Conservation (phyloP, 2,113 vertebrate genomes). For the Carassius auratus region DNA sequence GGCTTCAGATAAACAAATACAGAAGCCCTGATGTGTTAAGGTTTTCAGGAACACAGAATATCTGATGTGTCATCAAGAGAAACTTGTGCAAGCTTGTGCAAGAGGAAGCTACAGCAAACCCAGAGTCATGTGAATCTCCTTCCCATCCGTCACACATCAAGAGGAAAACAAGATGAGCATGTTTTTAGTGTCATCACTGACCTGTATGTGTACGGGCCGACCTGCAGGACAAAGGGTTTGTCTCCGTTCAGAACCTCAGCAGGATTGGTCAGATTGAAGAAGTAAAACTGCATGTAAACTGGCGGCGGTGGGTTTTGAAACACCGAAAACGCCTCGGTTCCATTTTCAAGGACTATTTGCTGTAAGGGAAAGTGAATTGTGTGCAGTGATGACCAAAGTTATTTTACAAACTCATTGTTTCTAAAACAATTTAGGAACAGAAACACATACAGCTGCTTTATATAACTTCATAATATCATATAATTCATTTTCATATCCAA, state of each 20-base stretch:
- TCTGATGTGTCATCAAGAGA: not conserved
- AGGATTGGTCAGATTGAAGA: conserved; percentile 93
- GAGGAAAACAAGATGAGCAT: not conserved
- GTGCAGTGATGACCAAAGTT: not conserved
- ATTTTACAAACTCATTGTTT: not conserved
- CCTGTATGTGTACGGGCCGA: conserved; percentile 96
- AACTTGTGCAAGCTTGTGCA: not conserved
- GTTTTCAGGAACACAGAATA: not conserved
- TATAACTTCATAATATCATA: not conserved
- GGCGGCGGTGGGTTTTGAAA: conserved; percentile 89
- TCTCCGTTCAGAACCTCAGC: conserved; percentile 85
- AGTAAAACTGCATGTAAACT: conserved; percentile 95
- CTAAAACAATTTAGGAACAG: not conserved
- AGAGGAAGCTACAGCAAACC: not conserved
- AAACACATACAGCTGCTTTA: not conserved
- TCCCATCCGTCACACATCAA: not conserved
- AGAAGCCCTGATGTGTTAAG: not conserved
- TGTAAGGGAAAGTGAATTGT: conserved; percentile 59
- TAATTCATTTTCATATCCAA: not conserved
- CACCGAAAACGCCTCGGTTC: conserved; percentile 82
- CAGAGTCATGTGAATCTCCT: not conserved
- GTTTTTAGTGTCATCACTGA: conserved; percentile 58
- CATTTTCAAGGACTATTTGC: conserved; percentile 86
- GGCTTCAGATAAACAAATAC: not conserved
- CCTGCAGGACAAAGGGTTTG: conserved; percentile 81